phyloP scores from a whole-genome alignment of 2,888 invertebrate genomes.

The Apantesis nais region DNA sequence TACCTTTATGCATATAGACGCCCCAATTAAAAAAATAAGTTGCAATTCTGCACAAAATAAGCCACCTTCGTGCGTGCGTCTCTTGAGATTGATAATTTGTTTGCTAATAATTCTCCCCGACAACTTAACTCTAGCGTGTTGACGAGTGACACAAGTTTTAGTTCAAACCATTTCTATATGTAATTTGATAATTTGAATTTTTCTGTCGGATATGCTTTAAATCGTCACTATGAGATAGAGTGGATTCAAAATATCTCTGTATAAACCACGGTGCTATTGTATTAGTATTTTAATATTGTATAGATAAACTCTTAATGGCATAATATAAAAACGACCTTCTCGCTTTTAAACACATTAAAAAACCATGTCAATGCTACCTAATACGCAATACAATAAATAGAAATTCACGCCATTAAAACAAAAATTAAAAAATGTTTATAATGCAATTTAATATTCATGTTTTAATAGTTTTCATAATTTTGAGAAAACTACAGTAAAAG shows the following conservation, averaged over 20 bases:
- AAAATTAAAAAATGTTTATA: neutral
- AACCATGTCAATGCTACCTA: constrained; percentile 2
- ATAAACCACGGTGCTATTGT: neutral
- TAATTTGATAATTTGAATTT: neutral
- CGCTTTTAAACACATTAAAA: neutral
- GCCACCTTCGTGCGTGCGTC: too few relatives aligned
- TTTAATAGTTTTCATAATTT: neutral
- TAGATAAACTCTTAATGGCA: neutral
- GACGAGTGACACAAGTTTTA: too few relatives aligned
- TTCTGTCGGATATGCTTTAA: neutral
- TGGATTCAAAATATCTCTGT: neutral
- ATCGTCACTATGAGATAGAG: neutral
- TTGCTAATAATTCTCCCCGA: too few relatives aligned
- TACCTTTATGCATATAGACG: too few relatives aligned
- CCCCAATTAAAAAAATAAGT: too few relatives aligned
- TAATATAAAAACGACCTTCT: neutral
- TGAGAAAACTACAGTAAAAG: neutral
- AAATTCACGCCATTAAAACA: neutral
- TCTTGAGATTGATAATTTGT: too few relatives aligned
- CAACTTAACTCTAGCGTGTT: too few relatives aligned
- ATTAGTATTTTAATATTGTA: neutral
- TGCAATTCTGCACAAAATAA: too few relatives aligned
- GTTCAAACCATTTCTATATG: neutral
- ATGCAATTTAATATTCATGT: neutral
- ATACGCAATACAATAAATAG: neutral